Base-by-base conservation (phyloP, 2,797 vertebrate species). In the Mastacembelus armatus region DNA sequence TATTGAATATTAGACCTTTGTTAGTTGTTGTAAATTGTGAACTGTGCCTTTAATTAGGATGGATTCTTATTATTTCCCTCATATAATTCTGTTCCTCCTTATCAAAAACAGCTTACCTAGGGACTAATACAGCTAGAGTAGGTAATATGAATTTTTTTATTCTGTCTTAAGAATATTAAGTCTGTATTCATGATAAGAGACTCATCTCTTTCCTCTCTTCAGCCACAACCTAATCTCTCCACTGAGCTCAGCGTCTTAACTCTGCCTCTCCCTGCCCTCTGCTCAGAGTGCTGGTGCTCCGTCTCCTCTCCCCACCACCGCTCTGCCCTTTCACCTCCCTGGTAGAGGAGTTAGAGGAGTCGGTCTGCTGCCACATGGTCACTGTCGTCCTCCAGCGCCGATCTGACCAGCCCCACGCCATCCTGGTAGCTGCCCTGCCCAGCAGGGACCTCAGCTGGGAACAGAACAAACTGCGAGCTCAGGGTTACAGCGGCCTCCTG, bases 211-310 rank as follows among this genome's bases (percentile, higher is more conserved):
- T 49, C 15, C n/a, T 48, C 14, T 38, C 0, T 66, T 80, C 51
- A 52, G 49, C 26, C 33, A 10, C 35, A 58, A 68, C 71, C 38
- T 69, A 39, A 77, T 81, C 70, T 71, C 18, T 38, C 16, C 2
- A 8, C 63, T 30, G 32, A 49, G 67, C 64, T 68, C 30, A 15
- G 3, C 56, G 19, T 39, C 48, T 63, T 68, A 47, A 29, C 24
- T 32, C n/a, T 11, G 12, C 33, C 5, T n/a, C 5, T 15, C 16
- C 56, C 39, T 52, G 15, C 1, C 39, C 32, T 61, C 38, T 55
- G 47, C 40, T 10, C 86, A 97, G 95, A n/a, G 93, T 98, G 56
- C 88, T 96, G 16, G 87, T 95, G 16, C 22, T 96, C 18, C 90
- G 85, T 4, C 86, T 95, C 49, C 92, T 91, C 4, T 93, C 92